Conservation (phyloP, 2,888 invertebrate species). For the Drosophila mimetica region DNA sequence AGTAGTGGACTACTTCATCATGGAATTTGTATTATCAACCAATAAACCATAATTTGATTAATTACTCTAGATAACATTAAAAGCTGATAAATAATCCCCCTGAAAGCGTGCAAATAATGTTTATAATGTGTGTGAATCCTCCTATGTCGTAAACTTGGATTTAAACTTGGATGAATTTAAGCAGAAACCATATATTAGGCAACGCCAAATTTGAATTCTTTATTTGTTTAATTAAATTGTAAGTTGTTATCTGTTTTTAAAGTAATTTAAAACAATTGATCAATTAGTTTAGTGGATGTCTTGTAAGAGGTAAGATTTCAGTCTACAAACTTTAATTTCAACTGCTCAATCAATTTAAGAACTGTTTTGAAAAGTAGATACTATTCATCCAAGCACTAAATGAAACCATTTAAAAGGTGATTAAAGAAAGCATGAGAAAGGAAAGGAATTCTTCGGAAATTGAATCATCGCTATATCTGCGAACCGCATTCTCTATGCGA, state of each 20-base stretch:
- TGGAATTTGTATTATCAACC: background rate
- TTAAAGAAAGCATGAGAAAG: slow-evolving; percentile 5
- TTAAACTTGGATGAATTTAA: no score
- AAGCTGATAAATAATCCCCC: background rate
- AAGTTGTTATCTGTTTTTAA: background rate
- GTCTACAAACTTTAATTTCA: background rate
- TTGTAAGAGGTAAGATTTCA: background rate
- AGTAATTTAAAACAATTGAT: background rate
- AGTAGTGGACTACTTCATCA: background rate
- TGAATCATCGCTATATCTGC: slow-evolving; percentile 32
- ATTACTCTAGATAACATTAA: background rate
- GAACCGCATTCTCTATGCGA: slow-evolving; percentile 8
- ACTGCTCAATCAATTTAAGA: background rate
- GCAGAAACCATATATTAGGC: no score
- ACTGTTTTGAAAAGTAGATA: background rate
- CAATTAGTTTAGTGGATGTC: background rate
- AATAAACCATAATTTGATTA: background rate
- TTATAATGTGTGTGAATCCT: no score
- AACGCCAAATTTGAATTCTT: no score
- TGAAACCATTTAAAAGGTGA: slow-evolving; percentile 1
- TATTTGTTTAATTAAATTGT: no score
- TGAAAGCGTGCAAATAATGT: background rate
- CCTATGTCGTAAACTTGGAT: no score
- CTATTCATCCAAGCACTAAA: background rate
- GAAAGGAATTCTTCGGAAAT: slow-evolving; percentile 6